Evolutionary conservation across 2,113 vertebrate genomes (phyloP).

Genomic region (Melospiza georgiana): DNA sequence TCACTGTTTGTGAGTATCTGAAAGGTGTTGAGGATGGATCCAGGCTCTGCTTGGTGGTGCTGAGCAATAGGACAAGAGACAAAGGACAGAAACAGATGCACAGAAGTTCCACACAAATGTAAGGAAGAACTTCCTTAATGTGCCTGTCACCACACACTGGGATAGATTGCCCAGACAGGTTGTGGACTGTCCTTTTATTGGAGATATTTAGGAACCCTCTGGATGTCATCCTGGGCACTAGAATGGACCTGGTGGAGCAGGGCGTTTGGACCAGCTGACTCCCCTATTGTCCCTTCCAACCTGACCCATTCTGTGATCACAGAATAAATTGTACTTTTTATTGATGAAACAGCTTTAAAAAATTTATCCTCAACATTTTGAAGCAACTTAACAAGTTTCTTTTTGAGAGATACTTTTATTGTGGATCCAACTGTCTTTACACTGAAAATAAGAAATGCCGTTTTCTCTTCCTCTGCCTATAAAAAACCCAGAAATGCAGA

Average conservation of each 20-base stretch:
- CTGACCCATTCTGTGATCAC: neutral
- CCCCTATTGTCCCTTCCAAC: neutral
- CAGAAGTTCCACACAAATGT: neutral
- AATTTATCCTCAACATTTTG: neutral
- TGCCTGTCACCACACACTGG: neutral
- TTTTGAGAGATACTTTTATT: neutral
- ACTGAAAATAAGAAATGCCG: neutral
- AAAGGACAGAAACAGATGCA: neutral
- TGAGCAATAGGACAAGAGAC: neutral
- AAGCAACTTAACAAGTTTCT: neutral
- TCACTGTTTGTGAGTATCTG: neutral
- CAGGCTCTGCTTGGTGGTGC: fast-evolving
- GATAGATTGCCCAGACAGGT: neutral
- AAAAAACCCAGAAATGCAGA: neutral
- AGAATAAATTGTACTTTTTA: neutral
- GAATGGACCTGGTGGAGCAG: neutral
- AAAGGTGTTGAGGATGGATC: neutral
- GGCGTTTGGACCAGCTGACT: neutral
- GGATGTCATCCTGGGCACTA: neutral
- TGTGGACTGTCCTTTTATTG: neutral
- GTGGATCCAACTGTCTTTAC: neutral
- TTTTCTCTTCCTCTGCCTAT: neutral
- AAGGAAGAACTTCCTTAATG: neutral
- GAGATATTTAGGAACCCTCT: neutral
- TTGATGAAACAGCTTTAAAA: neutral